A percentile compares a stretch with the other conserved stretches of the same genome.
phyloP scores from a whole-genome alignment of 2,888 invertebrate genomes.

The Stramonita haemastoma region DNA sequence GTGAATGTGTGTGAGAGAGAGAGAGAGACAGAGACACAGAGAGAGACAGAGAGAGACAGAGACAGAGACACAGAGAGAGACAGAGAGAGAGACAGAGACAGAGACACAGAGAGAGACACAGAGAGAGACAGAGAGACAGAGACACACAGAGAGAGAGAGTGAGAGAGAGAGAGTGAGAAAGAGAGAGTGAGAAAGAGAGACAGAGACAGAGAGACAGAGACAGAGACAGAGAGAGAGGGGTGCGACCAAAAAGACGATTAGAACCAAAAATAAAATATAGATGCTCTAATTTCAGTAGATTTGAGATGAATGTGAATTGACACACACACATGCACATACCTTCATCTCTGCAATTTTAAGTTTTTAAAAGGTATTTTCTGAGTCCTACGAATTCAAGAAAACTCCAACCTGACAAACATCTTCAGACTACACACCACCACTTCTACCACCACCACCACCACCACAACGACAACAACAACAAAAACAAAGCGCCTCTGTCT shows the following conservation, averaged over 20 bases:
- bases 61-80: constrained; percentile 8
- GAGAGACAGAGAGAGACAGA: neutral
- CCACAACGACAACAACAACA: no score
- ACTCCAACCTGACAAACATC: no score
- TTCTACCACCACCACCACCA: no score
- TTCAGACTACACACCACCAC: no score
- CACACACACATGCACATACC: no score
- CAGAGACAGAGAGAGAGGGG: neutral
- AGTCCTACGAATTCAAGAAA: no score
- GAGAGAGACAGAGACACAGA: neutral
- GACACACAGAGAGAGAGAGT: neutral
- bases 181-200: neutral
- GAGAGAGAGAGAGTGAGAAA: neutral
- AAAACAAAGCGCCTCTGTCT: no score
- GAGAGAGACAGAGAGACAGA: neutral
- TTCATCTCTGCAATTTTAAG: no score
- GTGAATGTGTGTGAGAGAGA: neutral
- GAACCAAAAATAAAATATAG: neutral
- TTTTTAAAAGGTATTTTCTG: no score
- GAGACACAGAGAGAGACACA: neutral
- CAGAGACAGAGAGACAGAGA: neutral
- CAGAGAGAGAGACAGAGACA: neutral
- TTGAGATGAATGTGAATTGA: no score
- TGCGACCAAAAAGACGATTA: neutral
- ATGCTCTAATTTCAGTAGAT: no score